These are phyloP conservation scores for Struthidea cinerea DNA, from an alignment of 2,113 vertebrate species.

Conservation along the genomic window DNA sequence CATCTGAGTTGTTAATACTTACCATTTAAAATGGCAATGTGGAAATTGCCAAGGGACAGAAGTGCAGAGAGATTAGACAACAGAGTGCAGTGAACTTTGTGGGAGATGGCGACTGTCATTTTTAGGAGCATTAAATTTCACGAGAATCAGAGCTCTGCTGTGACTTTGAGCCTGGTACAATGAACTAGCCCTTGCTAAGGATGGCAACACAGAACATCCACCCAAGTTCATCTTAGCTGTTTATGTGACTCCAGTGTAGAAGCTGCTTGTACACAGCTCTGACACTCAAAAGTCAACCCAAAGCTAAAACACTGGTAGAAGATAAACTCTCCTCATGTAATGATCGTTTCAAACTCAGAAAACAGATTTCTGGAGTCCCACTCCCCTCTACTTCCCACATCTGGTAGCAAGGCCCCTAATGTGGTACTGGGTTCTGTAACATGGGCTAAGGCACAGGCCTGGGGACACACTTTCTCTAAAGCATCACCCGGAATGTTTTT, in stretches of 20 bases:
- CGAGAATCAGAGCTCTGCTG: neutral
- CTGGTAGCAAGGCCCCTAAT: fast-evolving
- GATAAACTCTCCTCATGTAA: neutral
- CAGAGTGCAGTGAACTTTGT: neutral
- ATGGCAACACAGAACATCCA: neutral
- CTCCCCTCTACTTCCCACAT: neutral
- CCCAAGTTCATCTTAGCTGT: neutral
- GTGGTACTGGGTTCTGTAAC: fast-evolving
- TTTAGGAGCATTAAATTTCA: neutral
- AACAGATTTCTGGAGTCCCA: neutral
- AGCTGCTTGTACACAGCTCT: neutral
- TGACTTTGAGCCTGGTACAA: neutral
- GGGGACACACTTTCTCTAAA: neutral
- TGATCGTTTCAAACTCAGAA: neutral
- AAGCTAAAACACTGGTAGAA: neutral
- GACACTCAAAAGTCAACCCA: neutral
- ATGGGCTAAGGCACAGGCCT: neutral
- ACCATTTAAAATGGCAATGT: neutral
- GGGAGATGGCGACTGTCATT: neutral
- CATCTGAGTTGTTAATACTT: neutral
- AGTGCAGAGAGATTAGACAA: neutral
- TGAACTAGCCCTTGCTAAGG: neutral
- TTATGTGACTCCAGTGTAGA: neutral
- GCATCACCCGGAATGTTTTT: neutral
- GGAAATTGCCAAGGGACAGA: neutral